These are phyloP conservation scores for Ethmia dodecea DNA, from an alignment of 2,888 invertebrate genomes.

Conservation along the genomic window DNA sequence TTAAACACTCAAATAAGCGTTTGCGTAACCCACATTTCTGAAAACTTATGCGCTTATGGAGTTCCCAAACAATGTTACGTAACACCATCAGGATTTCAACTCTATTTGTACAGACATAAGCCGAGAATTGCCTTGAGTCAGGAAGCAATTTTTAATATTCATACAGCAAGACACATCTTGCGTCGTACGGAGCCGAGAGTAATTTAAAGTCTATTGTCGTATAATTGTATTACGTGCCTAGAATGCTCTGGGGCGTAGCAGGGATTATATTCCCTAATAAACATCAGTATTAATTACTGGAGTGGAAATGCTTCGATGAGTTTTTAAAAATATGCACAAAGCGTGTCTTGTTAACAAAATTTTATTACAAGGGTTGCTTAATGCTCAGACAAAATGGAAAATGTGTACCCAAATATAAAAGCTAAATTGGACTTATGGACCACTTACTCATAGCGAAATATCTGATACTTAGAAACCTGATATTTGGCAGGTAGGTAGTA, in stretches of 20 bases:
- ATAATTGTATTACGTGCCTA: slow-evolving; percentile 52
- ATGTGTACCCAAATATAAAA: too few species aligned
- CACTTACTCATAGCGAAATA: too few species aligned
- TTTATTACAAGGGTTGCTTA: too few species aligned
- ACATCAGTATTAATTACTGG: slow-evolving; percentile 34
- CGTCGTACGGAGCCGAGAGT: slow-evolving; percentile 30
- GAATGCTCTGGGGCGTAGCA: slow-evolving; percentile 29
- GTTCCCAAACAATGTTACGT: slow-evolving; percentile 16
- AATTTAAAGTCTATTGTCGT: slow-evolving; percentile 51
- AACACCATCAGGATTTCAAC: slow-evolving; percentile 9
- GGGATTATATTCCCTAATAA: slow-evolving; percentile 46
- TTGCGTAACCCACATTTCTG: slow-evolving; percentile 27
- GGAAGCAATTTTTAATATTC: slow-evolving; percentile 44
- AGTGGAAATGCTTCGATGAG: slow-evolving; percentile 14
- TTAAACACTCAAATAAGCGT: slow-evolving; percentile 24
- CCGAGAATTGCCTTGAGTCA: slow-evolving; percentile 10
- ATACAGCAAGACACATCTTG: slow-evolving; percentile 43
- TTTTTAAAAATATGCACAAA: slow-evolving; percentile 22
- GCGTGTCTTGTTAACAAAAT: too few species aligned
- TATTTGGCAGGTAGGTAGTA: too few species aligned
- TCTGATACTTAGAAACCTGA: too few species aligned
- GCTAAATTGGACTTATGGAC: too few species aligned
- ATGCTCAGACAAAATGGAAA: neutral
- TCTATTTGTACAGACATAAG: slow-evolving; percentile 1
- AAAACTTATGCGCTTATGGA: slow-evolving; percentile 21